Evolutionary conservation across 2,797 vertebrate species (phyloP).

Genomic region (Distichodus sexfasciatus): DNA sequence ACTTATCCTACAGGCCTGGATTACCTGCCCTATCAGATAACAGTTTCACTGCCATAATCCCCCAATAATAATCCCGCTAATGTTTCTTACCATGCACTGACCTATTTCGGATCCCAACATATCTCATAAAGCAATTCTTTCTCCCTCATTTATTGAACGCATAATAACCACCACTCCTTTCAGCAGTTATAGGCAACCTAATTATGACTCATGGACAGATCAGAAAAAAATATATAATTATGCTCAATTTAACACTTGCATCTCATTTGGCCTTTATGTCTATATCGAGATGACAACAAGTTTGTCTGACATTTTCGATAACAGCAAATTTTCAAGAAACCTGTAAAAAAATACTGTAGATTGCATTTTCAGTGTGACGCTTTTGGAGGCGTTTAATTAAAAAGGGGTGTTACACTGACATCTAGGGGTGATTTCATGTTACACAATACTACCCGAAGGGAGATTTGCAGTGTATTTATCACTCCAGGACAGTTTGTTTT

Average conservation of each 20-base stretch:
- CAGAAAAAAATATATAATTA: no score
- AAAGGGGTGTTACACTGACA: constrained; percentile 19
- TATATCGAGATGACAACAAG: no score
- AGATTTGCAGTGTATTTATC: no score
- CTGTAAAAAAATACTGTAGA: neutral
- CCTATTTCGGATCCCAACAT: constrained; percentile 66
- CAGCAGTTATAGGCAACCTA: no score
- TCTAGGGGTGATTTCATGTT: constrained; percentile 8
- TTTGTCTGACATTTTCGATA: no score
- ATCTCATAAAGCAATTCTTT: neutral
- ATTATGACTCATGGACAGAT: neutral
- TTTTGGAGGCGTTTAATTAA: neutral
- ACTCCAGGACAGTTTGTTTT: no score
- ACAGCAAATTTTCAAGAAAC: no score
- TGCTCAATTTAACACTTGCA: no score
- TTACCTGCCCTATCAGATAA: constrained; percentile 82
- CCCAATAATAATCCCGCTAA: constrained; percentile 86
- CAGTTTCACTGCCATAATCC: constrained; percentile 85
- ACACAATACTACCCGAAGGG: neutral
- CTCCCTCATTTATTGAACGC: neutral
- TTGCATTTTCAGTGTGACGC: no score
- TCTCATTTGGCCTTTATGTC: no score
- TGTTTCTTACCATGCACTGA: constrained; percentile 71
- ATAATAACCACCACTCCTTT: neutral
- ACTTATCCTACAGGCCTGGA: constrained; percentile 78